Evolutionary conservation across 1,140 invertebrate species (phyloP), one percentile per base, ranked within the genome.

Genomic region (Nasonia longicornis): DNA sequence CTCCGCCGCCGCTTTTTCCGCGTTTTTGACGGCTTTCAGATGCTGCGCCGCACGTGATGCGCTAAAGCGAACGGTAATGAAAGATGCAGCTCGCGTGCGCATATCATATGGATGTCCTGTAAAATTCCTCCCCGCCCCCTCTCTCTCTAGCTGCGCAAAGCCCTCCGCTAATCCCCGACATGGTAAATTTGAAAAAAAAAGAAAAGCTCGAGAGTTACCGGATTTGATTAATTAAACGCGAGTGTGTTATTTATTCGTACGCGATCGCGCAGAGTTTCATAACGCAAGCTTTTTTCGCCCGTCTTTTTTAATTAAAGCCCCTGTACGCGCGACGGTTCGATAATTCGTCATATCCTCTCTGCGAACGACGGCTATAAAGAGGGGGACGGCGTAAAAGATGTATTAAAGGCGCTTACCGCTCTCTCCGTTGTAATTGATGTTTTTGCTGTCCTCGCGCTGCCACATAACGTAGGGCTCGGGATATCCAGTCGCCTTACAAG

Each of bases 381-480:
- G 52, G 16, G 2, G 12, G 12, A 0, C 48, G 16, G 52, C 16
- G 52, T 58, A 63, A 80, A 58, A 64, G 29, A 87, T 88, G n/a
- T 72, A 85, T 84, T 79, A 29, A 72, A 35, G 31, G 45, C 78
- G 87, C 88, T 92, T 92, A 96, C 96, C 96, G 85, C 92, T 94
- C 87, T 96, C 94, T 26, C 95, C 95, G 87, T 96, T 96, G 89
- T 96, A 96, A 88, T 95, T 94, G 88, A 96, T 96, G 86, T 96
- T 95, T 87, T 96, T 94, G 66, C 96, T 95, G 86, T 98, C 96
- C 90, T 97, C 96, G 66, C 96, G 91, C 67, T 96, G 91, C 96
- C 96, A 98, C 94, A 97, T 96, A 83, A 97, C 94, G 86, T 96
- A 97, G 71, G 97, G 97, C 82, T 96, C 95, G 0, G 96, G 97